These are phyloP conservation scores for Pangasius sanitwongsei DNA, from an alignment of 2,797 vertebrate genomes.

Conservation along the genomic window DNA sequence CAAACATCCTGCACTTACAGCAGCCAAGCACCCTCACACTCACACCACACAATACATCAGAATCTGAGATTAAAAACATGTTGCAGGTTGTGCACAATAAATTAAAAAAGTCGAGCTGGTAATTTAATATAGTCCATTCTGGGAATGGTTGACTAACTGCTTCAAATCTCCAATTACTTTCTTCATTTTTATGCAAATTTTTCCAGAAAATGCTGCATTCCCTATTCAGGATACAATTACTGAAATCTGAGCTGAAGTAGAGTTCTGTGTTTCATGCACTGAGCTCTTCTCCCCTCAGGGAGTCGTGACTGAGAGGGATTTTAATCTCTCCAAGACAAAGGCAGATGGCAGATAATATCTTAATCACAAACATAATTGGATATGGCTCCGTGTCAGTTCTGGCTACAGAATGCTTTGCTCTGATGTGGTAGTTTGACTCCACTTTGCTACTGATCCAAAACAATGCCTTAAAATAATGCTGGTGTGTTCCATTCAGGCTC, in stretches of 20 bases:
- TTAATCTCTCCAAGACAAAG: constrained; percentile 49
- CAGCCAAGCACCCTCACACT: background rate
- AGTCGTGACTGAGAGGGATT: constrained; percentile 38
- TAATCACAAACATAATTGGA: constrained; percentile 44
- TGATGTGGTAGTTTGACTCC: constrained; percentile 25
- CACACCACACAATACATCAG: background rate
- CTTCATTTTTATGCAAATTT: constrained; percentile 24
- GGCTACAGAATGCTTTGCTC: constrained; percentile 16
- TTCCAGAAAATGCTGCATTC: constrained; percentile 1
- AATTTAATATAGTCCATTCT: constrained; percentile 19
- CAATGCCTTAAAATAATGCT: constrained; percentile 10
- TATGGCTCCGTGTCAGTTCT: constrained; percentile 30
- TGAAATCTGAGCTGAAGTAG: constrained; percentile 13
- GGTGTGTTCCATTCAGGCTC: background rate
- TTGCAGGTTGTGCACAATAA: constrained; percentile 3
- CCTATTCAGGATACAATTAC: constrained; percentile 24
- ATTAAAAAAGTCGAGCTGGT: constrained; percentile 12
- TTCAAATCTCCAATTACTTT: constrained; percentile 15
- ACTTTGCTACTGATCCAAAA: constrained; percentile 35
- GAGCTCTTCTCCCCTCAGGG: constrained; percentile 34
- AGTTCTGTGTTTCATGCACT: constrained; percentile 26
- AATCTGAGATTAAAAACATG: background rate
- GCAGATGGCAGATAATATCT: constrained; percentile 54
- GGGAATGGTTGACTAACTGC: constrained; percentile 1
- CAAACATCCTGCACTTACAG: background rate